Base-by-base conservation (phyloP, 2,888 invertebrate species). In the Hypomecis punctinalis region DNA sequence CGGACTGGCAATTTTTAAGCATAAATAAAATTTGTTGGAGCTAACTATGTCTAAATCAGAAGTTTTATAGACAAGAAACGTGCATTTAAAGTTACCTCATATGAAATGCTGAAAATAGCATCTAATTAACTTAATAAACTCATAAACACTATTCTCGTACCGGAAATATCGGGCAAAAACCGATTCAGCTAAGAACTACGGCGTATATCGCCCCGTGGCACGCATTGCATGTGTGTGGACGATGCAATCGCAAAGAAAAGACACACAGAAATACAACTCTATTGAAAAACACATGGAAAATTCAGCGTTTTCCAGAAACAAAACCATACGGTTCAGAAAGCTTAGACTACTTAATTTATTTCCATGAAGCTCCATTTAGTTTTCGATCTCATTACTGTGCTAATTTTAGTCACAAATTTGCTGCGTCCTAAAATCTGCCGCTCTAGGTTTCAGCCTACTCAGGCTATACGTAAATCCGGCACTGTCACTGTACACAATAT, bases 51-150 rank as follows among this genome's bases (percentile, higher is more conserved):
- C 5, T 37, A 11, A 1, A 35, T 43, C 33, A 42, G n/a, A 3
- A 8, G 39, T 13, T 39, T 56, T 47, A 56, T 39, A 33, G 9
- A 5, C 39, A 37, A 46, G 33, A 13, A 23, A 47, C 33, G 5
- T 4, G 39, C 47, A 47, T 10, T 33, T 10, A 23, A 13, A 46
- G 9, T 47, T 43, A 4, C 36, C 6, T n/a, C 33, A 42, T 10
- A 33, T 5, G 9, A 8, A 46, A 47, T 33, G 56, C 56, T 6
- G 37, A 40, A 46, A 47, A 56, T 46, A 46, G 56, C 39, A 54
- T 63, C 48, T 55, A 63, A 63, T 59, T 63, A 59, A 13, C 43
- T 45, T 59, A 55, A 55, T 59, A 54, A 55, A 55, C 47, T 45
- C 45, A 45, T 59, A 39, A 63, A 45, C 57, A 37, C 47, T 35